Evolutionary conservation across 2,888 invertebrate genomes (phyloP).

Genomic region (Gnatocerus cornutus): DNA sequence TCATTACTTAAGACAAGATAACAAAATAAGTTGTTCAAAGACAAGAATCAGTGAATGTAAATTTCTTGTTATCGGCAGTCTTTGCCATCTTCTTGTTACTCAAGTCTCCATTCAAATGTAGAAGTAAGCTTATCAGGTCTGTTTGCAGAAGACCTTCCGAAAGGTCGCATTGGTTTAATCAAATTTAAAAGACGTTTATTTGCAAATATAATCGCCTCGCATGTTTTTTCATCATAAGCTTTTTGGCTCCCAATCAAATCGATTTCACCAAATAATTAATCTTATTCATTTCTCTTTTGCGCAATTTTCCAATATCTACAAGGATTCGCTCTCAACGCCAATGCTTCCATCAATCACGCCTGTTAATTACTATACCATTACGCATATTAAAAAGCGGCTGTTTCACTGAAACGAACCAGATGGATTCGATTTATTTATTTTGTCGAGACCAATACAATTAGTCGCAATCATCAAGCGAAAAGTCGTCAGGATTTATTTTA

Average conservation of each 20-base stretch:
- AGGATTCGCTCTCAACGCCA: conserved; percentile 58
- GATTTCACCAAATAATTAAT: conserved; percentile 55
- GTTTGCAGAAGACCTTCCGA: conserved; percentile 30
- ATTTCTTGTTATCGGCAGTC: conserved; percentile 47
- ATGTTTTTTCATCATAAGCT: conserved; percentile 22
- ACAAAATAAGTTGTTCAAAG: conserved; percentile 50
- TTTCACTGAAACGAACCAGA: conserved; percentile 29
- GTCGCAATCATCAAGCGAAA: conserved; percentile 21
- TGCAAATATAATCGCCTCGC: conserved; percentile 7
- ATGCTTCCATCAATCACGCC: conserved; percentile 58
- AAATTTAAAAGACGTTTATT: conserved; percentile 27
- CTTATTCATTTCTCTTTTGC: conserved; percentile 57
- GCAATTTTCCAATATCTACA: conserved; percentile 58
- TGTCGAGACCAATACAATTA: conserved; percentile 35
- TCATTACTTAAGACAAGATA: conserved; percentile 47
- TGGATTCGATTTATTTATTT: conserved; percentile 41
- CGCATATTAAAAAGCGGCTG: conserved; percentile 44
- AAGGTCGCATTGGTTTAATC: conserved; percentile 26
- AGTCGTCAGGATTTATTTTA: conserved; percentile 25
- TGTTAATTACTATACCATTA: conserved; percentile 54
- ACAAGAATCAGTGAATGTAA: conserved; percentile 49
- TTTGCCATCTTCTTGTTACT: conserved; percentile 42
- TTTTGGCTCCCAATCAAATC: conserved; percentile 45
- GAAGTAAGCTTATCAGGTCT: conserved; percentile 38
- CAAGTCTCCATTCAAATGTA: conserved; percentile 36